These are phyloP conservation scores for Astreopora myriophthalma DNA, from an alignment of 64 coral and sea anemone species.

Conservation along the genomic window DNA sequence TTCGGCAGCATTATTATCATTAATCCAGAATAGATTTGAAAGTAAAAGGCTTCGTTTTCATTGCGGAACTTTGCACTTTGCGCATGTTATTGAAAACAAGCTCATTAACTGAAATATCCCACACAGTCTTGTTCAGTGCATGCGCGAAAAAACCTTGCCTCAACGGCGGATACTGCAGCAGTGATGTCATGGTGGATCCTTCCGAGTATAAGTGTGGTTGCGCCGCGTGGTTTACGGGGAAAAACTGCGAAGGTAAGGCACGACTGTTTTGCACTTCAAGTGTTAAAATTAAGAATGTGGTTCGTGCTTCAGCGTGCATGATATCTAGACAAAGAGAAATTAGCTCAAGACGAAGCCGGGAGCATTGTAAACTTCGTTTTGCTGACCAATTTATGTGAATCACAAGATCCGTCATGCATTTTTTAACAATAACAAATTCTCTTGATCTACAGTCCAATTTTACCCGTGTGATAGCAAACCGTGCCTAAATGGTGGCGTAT, in stretches of 20 bases:
- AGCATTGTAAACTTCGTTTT: no score
- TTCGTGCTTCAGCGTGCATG: no score
- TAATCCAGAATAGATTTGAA: no score
- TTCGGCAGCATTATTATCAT: no score
- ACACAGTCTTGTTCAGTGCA: not conserved
- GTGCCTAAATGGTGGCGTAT: not conserved
- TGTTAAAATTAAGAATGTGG: no score
- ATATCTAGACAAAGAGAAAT: no score
- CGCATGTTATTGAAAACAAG: no score
- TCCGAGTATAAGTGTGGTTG: constrained; percentile 24
- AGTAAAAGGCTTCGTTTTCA: no score
- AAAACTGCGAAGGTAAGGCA: not conserved
- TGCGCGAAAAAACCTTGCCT: not conserved
- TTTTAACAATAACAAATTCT: not conserved
- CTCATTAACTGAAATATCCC: not conserved
- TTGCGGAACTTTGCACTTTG: no score
- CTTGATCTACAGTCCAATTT: not conserved
- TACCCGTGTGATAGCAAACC: constrained; percentile 17
- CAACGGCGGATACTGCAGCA: constrained; percentile 14
- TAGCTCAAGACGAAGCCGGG: no score
- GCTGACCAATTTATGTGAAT: no score
- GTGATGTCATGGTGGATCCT: not conserved
- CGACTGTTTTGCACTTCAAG: not conserved
- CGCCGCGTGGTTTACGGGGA: not conserved
- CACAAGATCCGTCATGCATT: not conserved